Evolutionary conservation across 1,140 invertebrate genomes (phyloP).

Genomic region (Neodiprion lecontei): DNA sequence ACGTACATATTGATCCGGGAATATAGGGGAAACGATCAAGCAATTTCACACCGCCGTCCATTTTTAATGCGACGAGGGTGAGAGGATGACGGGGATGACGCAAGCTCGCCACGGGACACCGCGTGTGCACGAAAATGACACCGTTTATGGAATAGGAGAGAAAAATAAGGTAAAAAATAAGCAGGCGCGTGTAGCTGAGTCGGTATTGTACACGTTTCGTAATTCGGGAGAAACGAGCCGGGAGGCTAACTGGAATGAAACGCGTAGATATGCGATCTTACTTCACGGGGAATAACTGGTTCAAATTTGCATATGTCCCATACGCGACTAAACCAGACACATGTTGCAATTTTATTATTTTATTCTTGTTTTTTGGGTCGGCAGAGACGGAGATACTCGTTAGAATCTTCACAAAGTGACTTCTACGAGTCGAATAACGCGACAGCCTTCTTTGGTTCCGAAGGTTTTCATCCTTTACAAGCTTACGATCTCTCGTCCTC

Average conservation of each 20-base stretch:
- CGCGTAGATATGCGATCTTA: not conserved
- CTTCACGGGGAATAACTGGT: not conserved
- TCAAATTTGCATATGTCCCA: not conserved
- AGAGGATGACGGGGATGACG: not conserved
- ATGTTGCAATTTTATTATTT: not conserved
- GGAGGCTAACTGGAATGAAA: not conserved
- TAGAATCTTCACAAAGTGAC: too few species aligned
- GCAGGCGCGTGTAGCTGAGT: too few species aligned
- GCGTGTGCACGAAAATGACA: not conserved
- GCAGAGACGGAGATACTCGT: too few species aligned
- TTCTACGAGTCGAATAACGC: too few species aligned
- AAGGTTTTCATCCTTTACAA: too few species aligned
- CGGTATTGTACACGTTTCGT: not conserved
- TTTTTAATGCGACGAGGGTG: conserved; percentile 4
- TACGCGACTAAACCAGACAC: not conserved
- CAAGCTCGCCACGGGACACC: not conserved
- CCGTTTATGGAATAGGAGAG: not conserved
- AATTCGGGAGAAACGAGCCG: not conserved
- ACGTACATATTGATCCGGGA: too few species aligned
- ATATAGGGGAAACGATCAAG: too few species aligned
- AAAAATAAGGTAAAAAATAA: not conserved
- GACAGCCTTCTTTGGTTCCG: too few species aligned
- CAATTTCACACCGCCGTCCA: not conserved
- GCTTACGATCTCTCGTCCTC: too few species aligned
- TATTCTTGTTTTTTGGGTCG: too few species aligned